These are phyloP conservation scores for Istiophorus platypterus DNA, from an alignment of 2,113 vertebrate genomes.

Conservation along the genomic window DNA sequence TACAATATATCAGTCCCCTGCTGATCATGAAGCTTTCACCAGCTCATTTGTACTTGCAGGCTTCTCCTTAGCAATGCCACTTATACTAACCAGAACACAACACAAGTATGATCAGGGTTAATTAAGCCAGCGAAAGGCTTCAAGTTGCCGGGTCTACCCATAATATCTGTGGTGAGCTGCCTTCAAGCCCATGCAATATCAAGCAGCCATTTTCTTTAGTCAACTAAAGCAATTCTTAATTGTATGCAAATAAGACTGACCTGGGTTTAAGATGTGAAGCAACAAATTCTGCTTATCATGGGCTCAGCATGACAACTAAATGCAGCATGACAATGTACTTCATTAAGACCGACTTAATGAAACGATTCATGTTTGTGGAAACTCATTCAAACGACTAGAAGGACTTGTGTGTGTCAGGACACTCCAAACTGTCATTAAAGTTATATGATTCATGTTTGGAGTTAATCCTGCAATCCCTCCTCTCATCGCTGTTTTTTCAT, in stretches of 20 bases:
- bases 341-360: slow-evolving; percentile 25
- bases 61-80: slow-evolving; percentile 44
- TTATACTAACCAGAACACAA: slow-evolving; percentile 47
- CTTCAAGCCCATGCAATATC: slow-evolving; percentile 21
- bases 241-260: slow-evolving; percentile 71
- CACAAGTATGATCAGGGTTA: slow-evolving; percentile 56
- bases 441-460: slow-evolving; percentile 66
- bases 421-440: slow-evolving; percentile 63
- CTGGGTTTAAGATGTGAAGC: slow-evolving; percentile 56
- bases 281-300: slow-evolving; percentile 29
- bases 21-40: slow-evolving; percentile 24
- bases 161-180: slow-evolving; percentile 16
- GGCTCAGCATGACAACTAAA: slow-evolving; percentile 23
- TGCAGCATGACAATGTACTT: slow-evolving; percentile 30
- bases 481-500: slow-evolving; percentile 61
- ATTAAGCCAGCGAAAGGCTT: slow-evolving; percentile 49
- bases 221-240: slow-evolving; percentile 58
- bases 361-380: slow-evolving; percentile 48
- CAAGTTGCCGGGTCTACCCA: slow-evolving; percentile 9
- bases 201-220: slow-evolving; percentile 33
- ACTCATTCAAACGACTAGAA: slow-evolving; percentile 43
- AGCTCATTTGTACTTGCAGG: slow-evolving; percentile 42
- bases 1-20: background rate
- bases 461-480: slow-evolving; percentile 48
- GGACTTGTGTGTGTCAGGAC: slow-evolving; percentile 23